A percentile compares a stretch with the other conserved stretches of the same genome.
phyloP scores from a whole-genome alignment of 2,113 vertebrate genomes.

The Elephantulus edwardii region DNA sequence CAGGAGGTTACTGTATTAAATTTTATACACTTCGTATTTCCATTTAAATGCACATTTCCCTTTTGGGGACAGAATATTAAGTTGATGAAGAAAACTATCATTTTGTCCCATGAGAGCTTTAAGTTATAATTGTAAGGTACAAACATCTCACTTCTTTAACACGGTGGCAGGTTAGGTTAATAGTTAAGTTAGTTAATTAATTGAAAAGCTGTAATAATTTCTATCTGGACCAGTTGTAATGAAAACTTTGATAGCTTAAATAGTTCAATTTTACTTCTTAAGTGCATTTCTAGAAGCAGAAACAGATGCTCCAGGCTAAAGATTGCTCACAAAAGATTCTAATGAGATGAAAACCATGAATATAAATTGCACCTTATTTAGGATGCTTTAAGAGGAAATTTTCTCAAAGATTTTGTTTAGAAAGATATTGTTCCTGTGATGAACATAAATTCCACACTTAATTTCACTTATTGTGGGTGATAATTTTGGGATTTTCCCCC shows the following conservation, averaged over 20 bases:
- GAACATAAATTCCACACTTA: conserved; percentile 53
- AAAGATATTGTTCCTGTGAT: conserved; percentile 45
- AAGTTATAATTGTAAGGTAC: not conserved
- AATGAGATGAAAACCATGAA: conserved; percentile 64
- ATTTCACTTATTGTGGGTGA: conserved; percentile 52
- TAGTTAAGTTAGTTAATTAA: conserved; percentile 35
- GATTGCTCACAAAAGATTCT: conserved; percentile 48
- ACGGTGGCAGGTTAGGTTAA: not conserved
- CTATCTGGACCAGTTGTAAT: not conserved
- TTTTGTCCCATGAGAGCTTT: not conserved
- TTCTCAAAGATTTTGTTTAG: conserved; percentile 59
- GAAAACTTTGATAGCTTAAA: conserved; percentile 36
- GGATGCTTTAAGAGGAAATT: conserved; percentile 48
- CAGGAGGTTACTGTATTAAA: not conserved
- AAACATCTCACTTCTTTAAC: conserved; percentile 15
- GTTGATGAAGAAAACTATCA: not conserved
- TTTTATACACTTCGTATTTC: not conserved
- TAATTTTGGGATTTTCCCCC: conserved; percentile 38
- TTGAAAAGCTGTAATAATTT: conserved; percentile 37
- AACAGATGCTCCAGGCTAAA: conserved; percentile 34
- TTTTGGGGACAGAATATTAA: not conserved
- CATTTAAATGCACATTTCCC: not conserved
- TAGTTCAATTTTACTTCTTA: conserved; percentile 22
- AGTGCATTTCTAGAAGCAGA: conserved; percentile 25
- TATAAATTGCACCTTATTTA: conserved; percentile 63